Base-by-base conservation (phyloP, 2,113 vertebrate species). In the Thalassoma bifasciatum region DNA sequence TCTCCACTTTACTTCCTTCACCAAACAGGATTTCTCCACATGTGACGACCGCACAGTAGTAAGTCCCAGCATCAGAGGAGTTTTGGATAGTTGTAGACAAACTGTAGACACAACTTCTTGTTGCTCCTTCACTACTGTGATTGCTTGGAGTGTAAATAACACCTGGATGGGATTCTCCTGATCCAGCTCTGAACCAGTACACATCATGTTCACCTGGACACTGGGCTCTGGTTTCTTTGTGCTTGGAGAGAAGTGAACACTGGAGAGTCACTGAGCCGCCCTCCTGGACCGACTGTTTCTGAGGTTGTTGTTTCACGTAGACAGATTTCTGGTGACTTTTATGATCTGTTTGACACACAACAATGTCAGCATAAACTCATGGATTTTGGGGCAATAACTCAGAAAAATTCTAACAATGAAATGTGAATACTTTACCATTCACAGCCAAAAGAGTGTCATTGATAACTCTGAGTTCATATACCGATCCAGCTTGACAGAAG, bases 1-100 rank as follows among this genome's bases (percentile, higher is more conserved):
- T 60, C n/a, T 83, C 10, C 1, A 91, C 74, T 13, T 8, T 44
- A 14, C 76, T 86, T 64, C 89, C 89, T 21, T 11, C 0, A 23
- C 86, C 72, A 69, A 91, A 83, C 19, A 86, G 37, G 59, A 92
- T 85, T 44, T 68, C 17, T 67, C 87, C 87, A 82, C 87, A 87
- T 36, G 61, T 36, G 1, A 8, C 77, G 42, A 89, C 67, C 0
- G 87, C 89, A 67, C 89, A 91, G 73, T 89, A 85, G 66, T 90
- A 92, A 10, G 22, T 88, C 12, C 79, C 89, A 64, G 62, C 19
- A 46, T 90, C 82, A 16, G 47, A 71, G 19, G 61, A 40, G 46
- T 51, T 26, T 4, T 51, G 10, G 4, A 80, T 70, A 8, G 71
- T 69, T 72, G 69, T 90, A 44, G 77, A 66, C 42, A 92, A 57